Evolutionary conservation across 2,113 vertebrate species (phyloP).

Genomic region (Rhinichthys klamathensis): DNA sequence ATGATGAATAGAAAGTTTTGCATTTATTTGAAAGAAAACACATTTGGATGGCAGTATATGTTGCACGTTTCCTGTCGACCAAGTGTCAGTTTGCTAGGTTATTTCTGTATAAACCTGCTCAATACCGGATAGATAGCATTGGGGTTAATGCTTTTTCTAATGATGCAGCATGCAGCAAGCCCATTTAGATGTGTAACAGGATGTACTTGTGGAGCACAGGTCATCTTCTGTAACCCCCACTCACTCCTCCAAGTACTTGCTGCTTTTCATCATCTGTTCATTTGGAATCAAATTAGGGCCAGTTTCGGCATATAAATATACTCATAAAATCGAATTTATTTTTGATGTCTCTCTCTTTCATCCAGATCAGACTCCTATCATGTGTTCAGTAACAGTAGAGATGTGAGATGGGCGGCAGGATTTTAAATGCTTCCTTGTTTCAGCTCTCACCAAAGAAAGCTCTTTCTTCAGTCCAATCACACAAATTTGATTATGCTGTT

Average conservation of each 20-base stretch:
- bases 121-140: constrained; percentile 45
- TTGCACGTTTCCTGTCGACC: background rate
- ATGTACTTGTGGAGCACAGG: constrained; percentile 60
- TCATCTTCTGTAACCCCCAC: constrained; percentile 15
- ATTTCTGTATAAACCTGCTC: constrained; percentile 8
- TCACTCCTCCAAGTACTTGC: constrained; percentile 6
- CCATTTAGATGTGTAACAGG: constrained; percentile 64
- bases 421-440: constrained; percentile 66
- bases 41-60: background rate
- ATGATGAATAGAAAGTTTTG: no score
- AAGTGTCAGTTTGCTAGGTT: background rate
- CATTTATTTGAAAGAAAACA: background rate
- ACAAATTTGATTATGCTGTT: constrained; percentile 75
- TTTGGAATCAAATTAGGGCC: constrained; percentile 1
- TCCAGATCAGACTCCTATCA: constrained; percentile 56
- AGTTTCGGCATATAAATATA: background rate
- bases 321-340: no score
- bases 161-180: constrained; percentile 37
- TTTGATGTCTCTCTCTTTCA: constrained; percentile 34
- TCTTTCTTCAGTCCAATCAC: constrained; percentile 68
- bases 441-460: constrained; percentile 63
- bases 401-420: constrained; percentile 55
- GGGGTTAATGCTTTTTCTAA: constrained; percentile 61
- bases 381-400: constrained; percentile 66
- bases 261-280: background rate